phyloP scores from a whole-genome alignment of 2,797 vertebrate genomes.

The Hemitrygon akajei region DNA sequence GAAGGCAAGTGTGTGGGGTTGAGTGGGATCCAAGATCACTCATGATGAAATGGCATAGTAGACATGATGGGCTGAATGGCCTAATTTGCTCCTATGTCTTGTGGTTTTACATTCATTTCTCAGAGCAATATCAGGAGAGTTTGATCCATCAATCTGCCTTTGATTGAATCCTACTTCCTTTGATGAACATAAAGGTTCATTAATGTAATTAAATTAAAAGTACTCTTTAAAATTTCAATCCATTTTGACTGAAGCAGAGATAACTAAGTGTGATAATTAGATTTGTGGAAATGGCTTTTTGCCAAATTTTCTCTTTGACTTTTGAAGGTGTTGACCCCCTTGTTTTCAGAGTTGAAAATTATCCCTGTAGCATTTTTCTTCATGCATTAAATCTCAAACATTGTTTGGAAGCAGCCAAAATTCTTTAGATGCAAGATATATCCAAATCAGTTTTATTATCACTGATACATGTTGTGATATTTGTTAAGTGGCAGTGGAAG shows the following conservation, averaged over 20 bases:
- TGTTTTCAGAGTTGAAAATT: background rate
- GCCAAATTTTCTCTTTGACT: background rate
- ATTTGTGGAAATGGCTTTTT: background rate
- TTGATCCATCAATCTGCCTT: background rate
- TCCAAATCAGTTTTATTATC: too few relatives aligned
- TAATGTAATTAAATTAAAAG: background rate
- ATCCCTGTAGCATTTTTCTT: background rate
- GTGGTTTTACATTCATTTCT: background rate
- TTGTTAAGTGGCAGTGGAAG: too few relatives aligned
- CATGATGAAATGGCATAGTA: too few relatives aligned
- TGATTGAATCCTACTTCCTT: background rate
- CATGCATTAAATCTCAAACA: too few relatives aligned
- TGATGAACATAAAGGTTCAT: background rate
- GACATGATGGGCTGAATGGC: too few relatives aligned
- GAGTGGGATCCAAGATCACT: too few relatives aligned
- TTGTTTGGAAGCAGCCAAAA: too few relatives aligned
- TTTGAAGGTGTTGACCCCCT: background rate
- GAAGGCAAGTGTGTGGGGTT: too few relatives aligned
- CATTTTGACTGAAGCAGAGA: background rate
- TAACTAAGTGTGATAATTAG: background rate
- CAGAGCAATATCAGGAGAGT: background rate
- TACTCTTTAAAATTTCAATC: background rate
- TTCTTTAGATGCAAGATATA: too few relatives aligned
- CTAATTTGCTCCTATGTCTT: too few relatives aligned
- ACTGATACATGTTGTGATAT: too few relatives aligned